A percentile compares a stretch with the other conserved stretches of the same genome.
phyloP scores from a whole-genome alignment of 2,888 invertebrate genomes.

The Troilus luridus region DNA sequence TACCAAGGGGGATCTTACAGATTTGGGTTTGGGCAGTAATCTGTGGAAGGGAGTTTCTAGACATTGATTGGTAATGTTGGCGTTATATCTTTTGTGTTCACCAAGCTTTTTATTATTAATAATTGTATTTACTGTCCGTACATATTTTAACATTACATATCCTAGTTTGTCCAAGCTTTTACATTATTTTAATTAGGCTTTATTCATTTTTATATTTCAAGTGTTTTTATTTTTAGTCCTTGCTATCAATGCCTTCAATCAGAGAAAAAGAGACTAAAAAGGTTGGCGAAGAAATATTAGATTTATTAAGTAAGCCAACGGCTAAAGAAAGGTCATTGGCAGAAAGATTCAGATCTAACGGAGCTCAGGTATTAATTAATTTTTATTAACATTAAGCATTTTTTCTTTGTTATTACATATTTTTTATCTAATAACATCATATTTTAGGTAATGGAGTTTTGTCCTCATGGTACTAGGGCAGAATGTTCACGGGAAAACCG shows the following conservation, averaged over 20 bases:
- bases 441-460: conserved; percentile 91
- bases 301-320: conserved; percentile 93
- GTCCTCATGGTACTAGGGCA: conserved; percentile 92
- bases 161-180: not conserved
- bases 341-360: conserved; percentile 95
- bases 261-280: conserved; percentile 96
- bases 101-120: not conserved
- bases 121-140: not conserved
- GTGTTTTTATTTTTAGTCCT: conserved; percentile 73
- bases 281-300: conserved; percentile 95
- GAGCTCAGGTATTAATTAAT: conserved; percentile 67
- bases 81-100: not conserved
- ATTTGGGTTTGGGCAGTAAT: no score
- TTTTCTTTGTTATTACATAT: not conserved
- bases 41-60: no score
- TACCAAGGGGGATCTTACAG: no score
- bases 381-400: not conserved
- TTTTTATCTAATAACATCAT: not conserved
- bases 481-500: conserved; percentile 78
- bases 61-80: no score
- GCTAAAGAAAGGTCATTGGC: conserved; percentile 96
- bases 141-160: not conserved
- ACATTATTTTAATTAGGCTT: not conserved
- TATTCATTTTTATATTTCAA: conserved; percentile 51
- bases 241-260: conserved; percentile 93